phyloP scores from a whole-genome alignment of 2,888 invertebrate species.

The Cheilosia scutellata region DNA sequence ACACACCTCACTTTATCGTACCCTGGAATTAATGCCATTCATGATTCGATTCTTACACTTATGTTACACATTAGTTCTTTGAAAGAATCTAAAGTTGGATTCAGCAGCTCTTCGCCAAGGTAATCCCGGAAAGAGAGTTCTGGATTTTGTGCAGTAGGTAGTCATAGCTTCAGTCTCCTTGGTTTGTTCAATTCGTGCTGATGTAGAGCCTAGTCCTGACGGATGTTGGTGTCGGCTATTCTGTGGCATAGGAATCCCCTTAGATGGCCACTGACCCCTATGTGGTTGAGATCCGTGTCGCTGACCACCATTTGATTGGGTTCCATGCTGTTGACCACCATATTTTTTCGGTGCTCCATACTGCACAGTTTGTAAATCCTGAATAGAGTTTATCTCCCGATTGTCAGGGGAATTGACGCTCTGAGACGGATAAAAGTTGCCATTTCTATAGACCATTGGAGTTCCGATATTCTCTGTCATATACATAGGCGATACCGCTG shows the following conservation, averaged over 20 bases:
- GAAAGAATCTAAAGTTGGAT: slow-evolving; percentile 45
- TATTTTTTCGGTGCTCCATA: neutral
- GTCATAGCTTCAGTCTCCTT: neutral
- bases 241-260: too few species aligned
- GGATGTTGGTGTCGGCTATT: too few species aligned
- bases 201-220: neutral
- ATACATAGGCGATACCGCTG: slow-evolving; percentile 6
- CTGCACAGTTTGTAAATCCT: neutral
- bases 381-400: neutral
- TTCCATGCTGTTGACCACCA: neutral
- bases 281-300: neutral
- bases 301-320: neutral
- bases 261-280: neutral
- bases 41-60: slow-evolving; percentile 76
- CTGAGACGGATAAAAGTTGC: slow-evolving; percentile 26
- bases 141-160: neutral
- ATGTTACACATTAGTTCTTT: slow-evolving; percentile 75
- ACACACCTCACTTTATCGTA: neutral
- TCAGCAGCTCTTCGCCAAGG: neutral
- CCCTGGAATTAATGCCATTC: slow-evolving; percentile 38
- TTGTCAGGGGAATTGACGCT: neutral
- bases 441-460: slow-evolving; percentile 40
- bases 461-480: slow-evolving; percentile 24
- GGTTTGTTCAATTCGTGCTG: neutral
- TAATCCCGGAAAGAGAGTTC: slow-evolving; percentile 12